These are phyloP conservation scores for Pseudobourletiella spinata DNA, from an alignment of 1,140 invertebrate genomes.

Conservation along the genomic window DNA sequence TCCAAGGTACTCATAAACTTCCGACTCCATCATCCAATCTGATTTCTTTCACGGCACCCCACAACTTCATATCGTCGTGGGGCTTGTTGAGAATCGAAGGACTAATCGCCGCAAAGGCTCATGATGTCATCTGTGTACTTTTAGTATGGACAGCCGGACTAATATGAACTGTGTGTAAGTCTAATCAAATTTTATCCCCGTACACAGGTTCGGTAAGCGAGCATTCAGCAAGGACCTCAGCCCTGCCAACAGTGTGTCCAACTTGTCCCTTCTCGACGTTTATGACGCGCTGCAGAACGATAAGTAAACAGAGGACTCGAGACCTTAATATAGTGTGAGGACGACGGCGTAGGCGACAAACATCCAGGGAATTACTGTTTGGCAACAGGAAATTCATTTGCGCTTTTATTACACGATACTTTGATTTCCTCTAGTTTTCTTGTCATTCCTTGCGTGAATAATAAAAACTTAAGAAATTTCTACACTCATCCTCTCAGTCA, in stretches of 20 bases:
- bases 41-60: background rate
- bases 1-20: constrained; percentile 43
- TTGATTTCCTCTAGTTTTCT: too few relatives aligned
- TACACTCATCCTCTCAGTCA: too few relatives aligned
- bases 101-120: too few relatives aligned
- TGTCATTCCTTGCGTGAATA: too few relatives aligned
- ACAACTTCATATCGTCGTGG: too few relatives aligned
- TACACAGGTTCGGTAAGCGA: constrained; percentile 24
- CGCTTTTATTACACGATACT: too few relatives aligned
- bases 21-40: background rate
- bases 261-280: background rate
- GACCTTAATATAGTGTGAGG: background rate
- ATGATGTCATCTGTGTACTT: too few relatives aligned
- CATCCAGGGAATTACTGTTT: background rate
- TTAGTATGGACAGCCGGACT: too few relatives aligned
- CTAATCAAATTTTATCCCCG: too few relatives aligned
- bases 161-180: too few relatives aligned
- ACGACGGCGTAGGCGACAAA: background rate
- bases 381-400: background rate
- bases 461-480: too few relatives aligned
- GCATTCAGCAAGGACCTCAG: constrained; percentile 5
- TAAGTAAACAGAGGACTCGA: background rate
- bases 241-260: constrained; percentile 1
- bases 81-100: too few relatives aligned
- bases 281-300: constrained; percentile 6